These are phyloP conservation scores for Poecilia gillii DNA, from an alignment of 2,797 vertebrate genomes.

Conservation along the genomic window DNA sequence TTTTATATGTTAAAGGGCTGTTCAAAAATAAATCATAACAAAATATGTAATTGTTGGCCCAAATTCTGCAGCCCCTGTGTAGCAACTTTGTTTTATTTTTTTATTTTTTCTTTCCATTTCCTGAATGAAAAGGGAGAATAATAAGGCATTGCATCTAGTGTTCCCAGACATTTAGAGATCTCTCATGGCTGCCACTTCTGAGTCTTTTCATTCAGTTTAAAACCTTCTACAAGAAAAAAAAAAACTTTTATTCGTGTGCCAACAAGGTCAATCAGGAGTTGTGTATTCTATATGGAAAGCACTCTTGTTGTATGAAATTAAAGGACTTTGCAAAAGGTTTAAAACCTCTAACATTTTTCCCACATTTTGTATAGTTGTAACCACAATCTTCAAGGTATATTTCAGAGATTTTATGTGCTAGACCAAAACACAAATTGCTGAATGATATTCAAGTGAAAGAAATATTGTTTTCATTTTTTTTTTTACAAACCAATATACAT, in stretches of 20 bases:
- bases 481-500: neutral
- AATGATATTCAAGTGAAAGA: neutral
- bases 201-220: slow-evolving; percentile 1
- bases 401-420: neutral
- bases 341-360: neutral
- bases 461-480: neutral
- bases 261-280: neutral
- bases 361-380: neutral
- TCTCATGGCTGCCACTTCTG: neutral
- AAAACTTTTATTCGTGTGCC: neutral
- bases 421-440: neutral
- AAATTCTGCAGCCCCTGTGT: neutral
- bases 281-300: neutral
- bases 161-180: neutral
- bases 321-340: neutral
- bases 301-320: neutral
- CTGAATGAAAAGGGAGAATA: neutral
- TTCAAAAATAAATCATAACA: neutral
- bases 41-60: neutral
- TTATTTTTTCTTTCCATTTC: neutral
- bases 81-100: neutral
- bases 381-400: neutral
- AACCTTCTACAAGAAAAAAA: neutral
- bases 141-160: neutral
- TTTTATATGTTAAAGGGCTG: neutral